A percentile compares a stretch with the other conserved stretches of the same genome.
Conservation (phyloP, 2,113 vertebrate species). For the Thamnophis sirtalis region DNA sequence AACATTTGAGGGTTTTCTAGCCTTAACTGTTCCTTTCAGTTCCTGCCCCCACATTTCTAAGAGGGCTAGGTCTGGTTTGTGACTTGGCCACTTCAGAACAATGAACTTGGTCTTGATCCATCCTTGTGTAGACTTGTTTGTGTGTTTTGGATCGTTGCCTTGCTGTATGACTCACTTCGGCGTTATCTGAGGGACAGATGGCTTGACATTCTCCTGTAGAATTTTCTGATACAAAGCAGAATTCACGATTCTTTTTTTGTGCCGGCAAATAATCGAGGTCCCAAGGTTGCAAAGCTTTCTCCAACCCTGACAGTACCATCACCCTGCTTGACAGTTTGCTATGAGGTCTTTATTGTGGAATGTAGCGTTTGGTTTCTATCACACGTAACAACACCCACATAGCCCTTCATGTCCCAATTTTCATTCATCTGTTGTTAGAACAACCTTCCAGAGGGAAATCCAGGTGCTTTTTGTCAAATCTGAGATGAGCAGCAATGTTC, state of each 20-base stretch:
- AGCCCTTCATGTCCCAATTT: background rate
- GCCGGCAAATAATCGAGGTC: background rate
- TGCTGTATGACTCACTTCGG: background rate
- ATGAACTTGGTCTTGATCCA: background rate
- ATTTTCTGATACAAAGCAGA: background rate
- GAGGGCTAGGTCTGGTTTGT: background rate
- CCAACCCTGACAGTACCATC: background rate
- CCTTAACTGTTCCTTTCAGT: background rate
- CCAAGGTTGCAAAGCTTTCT: background rate
- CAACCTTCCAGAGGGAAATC: background rate
- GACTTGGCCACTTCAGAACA: background rate
- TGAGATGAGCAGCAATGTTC: background rate
- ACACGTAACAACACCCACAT: background rate
- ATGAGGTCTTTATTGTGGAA: background rate
- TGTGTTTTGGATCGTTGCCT: background rate
- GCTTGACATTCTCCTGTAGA: background rate
- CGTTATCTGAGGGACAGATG: background rate
- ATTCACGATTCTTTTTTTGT: background rate
- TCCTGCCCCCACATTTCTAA: background rate
- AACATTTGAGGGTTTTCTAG: background rate
- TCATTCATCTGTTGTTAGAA: background rate
- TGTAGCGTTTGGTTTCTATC: background rate
- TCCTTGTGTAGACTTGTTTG: background rate
- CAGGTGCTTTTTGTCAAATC: background rate
- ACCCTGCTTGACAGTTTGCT: background rate